Conservation (phyloP, 2,797 vertebrate genomes). For the Enteromius unitaeniatus region DNA sequence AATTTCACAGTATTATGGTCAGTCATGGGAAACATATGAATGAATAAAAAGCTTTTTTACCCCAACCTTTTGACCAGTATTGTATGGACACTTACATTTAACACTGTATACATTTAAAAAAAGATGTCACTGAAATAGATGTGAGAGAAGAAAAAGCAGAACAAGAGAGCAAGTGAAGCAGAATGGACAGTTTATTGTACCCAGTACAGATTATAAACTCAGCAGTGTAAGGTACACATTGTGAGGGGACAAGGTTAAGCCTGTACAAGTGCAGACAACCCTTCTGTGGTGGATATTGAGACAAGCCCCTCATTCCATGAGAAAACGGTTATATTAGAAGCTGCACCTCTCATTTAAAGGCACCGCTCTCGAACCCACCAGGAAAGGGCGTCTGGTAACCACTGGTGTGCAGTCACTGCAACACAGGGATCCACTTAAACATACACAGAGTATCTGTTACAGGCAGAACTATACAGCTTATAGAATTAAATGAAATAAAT, state of each 20-base stretch:
- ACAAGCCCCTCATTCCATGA: slow-evolving; percentile 46
- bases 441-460: slow-evolving; percentile 64
- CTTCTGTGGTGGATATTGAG: slow-evolving; percentile 55
- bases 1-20: neutral
- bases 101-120: no score
- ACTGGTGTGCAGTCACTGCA: slow-evolving; percentile 68
- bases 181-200: slow-evolving; percentile 93
- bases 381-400: slow-evolving; percentile 58
- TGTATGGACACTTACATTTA: no score
- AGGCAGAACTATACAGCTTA: slow-evolving; percentile 78
- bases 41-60: neutral
- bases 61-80: neutral
- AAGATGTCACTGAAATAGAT: slow-evolving; percentile 48
- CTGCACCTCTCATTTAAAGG: slow-evolving; percentile 57
- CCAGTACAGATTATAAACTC: slow-evolving; percentile 93
- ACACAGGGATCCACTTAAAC: slow-evolving; percentile 66
- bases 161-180: slow-evolving; percentile 74
- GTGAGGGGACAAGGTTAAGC: slow-evolving; percentile 70
- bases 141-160: slow-evolving; percentile 49
- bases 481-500: slow-evolving; percentile 78
- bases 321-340: slow-evolving; percentile 47
- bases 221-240: slow-evolving; percentile 86
- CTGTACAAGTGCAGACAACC: slow-evolving; percentile 75
- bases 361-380: slow-evolving; percentile 59
- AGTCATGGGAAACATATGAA: neutral